Percentiles rank a stretch among this genome's conserved stretches.
These are phyloP conservation scores for Pristionchus mayeri DNA, from an alignment of 2,888 invertebrate species.

Conservation along the genomic window DNA sequence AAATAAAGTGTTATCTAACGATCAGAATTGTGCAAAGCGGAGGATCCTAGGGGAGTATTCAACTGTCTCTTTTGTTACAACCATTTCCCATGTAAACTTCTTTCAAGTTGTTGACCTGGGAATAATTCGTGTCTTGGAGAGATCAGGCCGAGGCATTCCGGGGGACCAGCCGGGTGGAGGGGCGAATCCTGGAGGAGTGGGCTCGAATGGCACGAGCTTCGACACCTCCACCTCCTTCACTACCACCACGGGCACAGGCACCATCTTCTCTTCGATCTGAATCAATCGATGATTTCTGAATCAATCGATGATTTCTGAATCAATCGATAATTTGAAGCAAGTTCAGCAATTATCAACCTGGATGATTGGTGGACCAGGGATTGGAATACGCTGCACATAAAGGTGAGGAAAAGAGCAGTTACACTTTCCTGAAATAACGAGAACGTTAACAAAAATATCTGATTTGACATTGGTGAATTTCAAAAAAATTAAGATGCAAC, in stretches of 20 bases:
- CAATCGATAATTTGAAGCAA: background rate
- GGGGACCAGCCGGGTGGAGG: conserved; percentile 73
- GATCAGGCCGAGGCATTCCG: conserved; percentile 74
- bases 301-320: background rate
- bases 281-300: background rate
- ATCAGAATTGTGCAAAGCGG: no score
- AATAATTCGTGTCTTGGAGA: conserved; percentile 60
- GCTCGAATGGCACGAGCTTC: conserved; percentile 73
- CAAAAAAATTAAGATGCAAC: no score
- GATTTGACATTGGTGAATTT: background rate
- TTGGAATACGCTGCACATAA: conserved; percentile 72
- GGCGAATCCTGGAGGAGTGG: conserved; percentile 75
- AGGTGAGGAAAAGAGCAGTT: conserved; percentile 74
- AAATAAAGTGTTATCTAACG: no score
- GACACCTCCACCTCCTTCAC: conserved; percentile 75
- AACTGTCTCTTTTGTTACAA: no score
- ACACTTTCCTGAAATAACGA: conserved; percentile 61
- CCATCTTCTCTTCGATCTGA: conserved; percentile 71
- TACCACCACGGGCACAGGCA: conserved; percentile 75
- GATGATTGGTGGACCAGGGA: conserved; percentile 75
- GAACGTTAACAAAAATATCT: background rate
- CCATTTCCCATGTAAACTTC: no score
- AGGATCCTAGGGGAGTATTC: no score
- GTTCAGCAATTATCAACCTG: conserved; percentile 54
- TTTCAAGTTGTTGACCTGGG: conserved; percentile 61